Base-by-base conservation (phyloP, 2,888 invertebrate species). In the Drosophila algonquin region DNA sequence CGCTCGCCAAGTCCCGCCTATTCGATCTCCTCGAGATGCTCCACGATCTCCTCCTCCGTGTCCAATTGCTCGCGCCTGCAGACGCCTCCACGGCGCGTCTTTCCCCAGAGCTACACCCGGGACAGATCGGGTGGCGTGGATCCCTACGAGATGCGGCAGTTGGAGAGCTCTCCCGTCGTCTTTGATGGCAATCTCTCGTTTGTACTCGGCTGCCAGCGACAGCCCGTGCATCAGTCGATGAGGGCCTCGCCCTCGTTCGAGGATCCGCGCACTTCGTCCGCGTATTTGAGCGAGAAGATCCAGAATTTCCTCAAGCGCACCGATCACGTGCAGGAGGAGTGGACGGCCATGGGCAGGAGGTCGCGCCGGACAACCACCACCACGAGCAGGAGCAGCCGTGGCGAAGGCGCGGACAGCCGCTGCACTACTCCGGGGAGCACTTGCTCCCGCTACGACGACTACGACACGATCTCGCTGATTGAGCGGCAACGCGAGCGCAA, bases 281-380 rank as follows among this genome's bases (percentile, higher is more conserved):
- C 95, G 67, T 95, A 95, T 79, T 93, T 97, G 18, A 94, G 95
- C 35, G 94, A 93, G 44, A 96, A 96, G 92, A 97, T 97, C 60
- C 94, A 96, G 62, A 95, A 95, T 88, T 97, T 97, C 86, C 93
- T 97, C 40, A 94, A 94, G 87, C 94, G 96, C 74, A 97, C 97
- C 3, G 97, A 97, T 92, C 97, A 97, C 91, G 95, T 97, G 0
- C 96, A 96, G 94, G 96, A 97, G 86, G 97, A 97, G 89, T 97
- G 97, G 97, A 93, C 94, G 63, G 93, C 95, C 73, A 85, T 96
- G 56, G 96, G 96, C 0, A 94, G 94, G 61, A 80, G 84, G 12
- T 79, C 83, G 56, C 80, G 82, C 32, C 73, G 80, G 30, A 79
- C 71, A 3, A 80, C 85, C 27, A 83, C 80, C 14, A 12, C 35